Evolutionary conservation across 2,797 vertebrate genomes (phyloP).

Genomic region (Propithecus deckenii): DNA sequence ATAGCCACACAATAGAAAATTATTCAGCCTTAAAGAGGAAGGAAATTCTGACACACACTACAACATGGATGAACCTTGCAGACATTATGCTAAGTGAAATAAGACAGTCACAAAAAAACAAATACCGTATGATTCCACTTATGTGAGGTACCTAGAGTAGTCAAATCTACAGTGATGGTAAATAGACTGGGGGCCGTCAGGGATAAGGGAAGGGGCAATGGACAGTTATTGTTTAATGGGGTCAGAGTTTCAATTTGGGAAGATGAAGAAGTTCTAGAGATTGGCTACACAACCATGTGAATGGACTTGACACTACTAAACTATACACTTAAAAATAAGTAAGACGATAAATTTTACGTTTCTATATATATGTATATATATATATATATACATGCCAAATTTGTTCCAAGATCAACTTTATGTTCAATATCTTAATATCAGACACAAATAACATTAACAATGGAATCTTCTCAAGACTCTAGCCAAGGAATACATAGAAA

Average conservation of each 20-base stretch:
- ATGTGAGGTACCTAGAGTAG: neutral
- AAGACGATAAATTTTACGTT: neutral
- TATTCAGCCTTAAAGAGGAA: neutral
- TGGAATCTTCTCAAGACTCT: neutral
- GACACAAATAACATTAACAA: neutral
- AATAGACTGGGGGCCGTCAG: neutral
- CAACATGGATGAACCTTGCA: neutral
- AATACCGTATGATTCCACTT: neutral
- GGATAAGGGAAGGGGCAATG: neutral
- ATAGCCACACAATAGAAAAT: neutral
- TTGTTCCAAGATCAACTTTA: constrained; percentile 1
- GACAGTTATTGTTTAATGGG: neutral
- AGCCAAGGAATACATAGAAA: neutral
- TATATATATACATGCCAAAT: neutral
- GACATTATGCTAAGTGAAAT: neutral
- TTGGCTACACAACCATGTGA: neutral
- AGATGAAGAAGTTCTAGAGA: neutral
- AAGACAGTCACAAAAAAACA: neutral
- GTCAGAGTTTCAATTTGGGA: neutral
- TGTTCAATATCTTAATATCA: neutral
- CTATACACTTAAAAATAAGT: neutral
- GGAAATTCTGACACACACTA: neutral
- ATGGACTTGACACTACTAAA: neutral
- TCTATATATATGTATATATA: too few relatives aligned
- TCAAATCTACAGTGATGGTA: neutral